Evolutionary conservation across 2,797 vertebrate species (phyloP), one percentile per base, ranked within the genome.

Genomic region (Oryzias dopingdopingensis): DNA sequence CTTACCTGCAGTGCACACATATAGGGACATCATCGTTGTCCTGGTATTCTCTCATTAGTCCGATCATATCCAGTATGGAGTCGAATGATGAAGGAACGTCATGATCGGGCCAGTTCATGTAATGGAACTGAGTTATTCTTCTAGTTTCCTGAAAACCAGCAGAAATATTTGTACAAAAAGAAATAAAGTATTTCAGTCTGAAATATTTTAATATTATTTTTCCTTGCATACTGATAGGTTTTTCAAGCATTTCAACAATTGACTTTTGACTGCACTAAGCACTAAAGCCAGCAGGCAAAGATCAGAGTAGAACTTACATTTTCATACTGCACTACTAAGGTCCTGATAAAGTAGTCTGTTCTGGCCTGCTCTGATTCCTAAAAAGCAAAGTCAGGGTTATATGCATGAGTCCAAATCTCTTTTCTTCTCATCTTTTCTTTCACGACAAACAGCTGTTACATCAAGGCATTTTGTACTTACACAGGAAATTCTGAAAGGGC

Each of bases 41-140:
- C 76, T 98, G 96, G 72, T 95, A 95, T 76, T 96, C 94, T 77
- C 96, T 93, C 97, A 99, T 97, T 60, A 97, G 91, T 59, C 91
- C 93, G 59, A 99, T 99, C 96, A 99, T 99, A 61, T 99, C 96
- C 89, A 99, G 87, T 82, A 99, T 99, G 73, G 97, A 98, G 89
- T 98, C 96, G 72, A 99, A 99, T 0, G 96, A 98, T 0, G 97
- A 97, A n/a, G 97, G 97, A 52, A 99, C 97, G 44, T 99, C 97
- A 1, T 99, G 97, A 83, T 99, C 97, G 0, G 97, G 97, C 97
- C 97, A 99, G 89, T 98, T 98, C 56, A 97, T 93, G 58, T 98
- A 99, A 90, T 99, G 97, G 80, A 99, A 99, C 53, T 99, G 97
- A 51, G 95, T 95, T 40, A 98, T 77, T 73, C 93, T 93, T 57